Evolutionary conservation across 2,797 vertebrate genomes (phyloP), one percentile per base, ranked within the genome.

Genomic region (Micrastur ruficollis): DNA sequence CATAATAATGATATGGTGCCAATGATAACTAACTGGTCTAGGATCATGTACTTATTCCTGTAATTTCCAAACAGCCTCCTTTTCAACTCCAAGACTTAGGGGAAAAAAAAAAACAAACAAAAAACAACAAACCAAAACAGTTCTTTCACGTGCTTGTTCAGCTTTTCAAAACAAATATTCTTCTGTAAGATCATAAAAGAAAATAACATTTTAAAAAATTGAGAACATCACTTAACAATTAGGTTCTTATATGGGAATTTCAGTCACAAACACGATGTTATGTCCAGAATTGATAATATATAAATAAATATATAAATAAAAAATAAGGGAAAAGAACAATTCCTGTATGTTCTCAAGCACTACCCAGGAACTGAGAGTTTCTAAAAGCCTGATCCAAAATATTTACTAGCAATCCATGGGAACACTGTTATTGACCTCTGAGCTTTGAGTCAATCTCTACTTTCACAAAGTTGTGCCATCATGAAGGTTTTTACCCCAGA

Each of bases 51-150:
- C 14, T 29, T 80, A 20, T 49, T 80, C 19, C 26, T 88, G 13
- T 14, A 50, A 58, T 52, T 70, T 78, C 17, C 11, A 58, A 7
- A 63, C 34, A 46, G 15, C 19, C 3, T 71, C 3, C 15, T 86
- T 67, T 89, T 52, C 61, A 67, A 7, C 7, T 50, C 20, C 12
- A 59, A 47, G 63, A 31, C 15, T 32, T 21, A 14, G 38, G 42
- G 19, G 11, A 34, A 40, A 23, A 21, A 40, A 36, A 23, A 17
- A 21, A n/a, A n/a, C n/a, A n/a, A n/a, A n/a, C n/a, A n/a, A n/a
- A n/a, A n/a, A n/a, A n/a, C n/a, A n/a, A n/a, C n/a, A 36, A 36
- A 36, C 36, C 36, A 36, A 36, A 1, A 1, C 3, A 15, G 7
- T 34, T 82, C 8, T 83, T 72, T 17, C 5, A 21, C 16, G 42